These are phyloP conservation scores for Tetragnatha montana DNA, from an alignment of 2,888 invertebrate genomes.

Conservation along the genomic window DNA sequence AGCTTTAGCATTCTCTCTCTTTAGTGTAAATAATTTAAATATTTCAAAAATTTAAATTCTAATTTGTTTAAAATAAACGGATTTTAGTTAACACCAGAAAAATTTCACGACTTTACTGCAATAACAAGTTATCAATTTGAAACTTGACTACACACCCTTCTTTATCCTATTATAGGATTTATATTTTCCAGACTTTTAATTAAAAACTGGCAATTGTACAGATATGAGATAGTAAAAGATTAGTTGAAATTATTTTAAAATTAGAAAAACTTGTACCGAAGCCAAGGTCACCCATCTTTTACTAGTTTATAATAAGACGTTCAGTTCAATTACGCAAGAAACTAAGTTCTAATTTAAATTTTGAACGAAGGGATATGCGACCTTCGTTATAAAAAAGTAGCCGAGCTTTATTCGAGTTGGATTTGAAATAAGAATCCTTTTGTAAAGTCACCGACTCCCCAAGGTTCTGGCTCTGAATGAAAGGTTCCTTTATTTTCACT, in stretches of 20 bases:
- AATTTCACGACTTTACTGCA: no score
- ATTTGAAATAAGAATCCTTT: conserved; percentile 26
- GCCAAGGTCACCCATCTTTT: conserved; percentile 9
- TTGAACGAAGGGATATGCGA: conserved; percentile 8
- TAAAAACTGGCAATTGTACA: neutral
- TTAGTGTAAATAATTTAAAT: no score
- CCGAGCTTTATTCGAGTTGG: neutral
- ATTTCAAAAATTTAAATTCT: no score
- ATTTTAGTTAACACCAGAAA: no score
- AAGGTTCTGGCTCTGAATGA: conserved; percentile 20
- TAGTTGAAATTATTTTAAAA: neutral
- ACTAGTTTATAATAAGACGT: neutral
- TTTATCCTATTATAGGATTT: no score
- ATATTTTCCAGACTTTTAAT: no score
- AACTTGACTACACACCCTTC: no score
- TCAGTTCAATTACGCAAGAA: neutral
- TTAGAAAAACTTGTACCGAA: neutral
- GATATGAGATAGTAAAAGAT: neutral
- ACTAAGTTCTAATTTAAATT: conserved; percentile 24
- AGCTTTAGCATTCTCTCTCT: no score
- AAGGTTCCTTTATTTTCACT: neutral
- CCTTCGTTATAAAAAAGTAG: conserved; percentile 13
- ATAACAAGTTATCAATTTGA: no score
- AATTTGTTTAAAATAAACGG: no score
- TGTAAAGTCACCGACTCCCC: neutral